Evolutionary conservation across 2,797 vertebrate genomes (phyloP), one percentile per base, ranked within the genome.

Genomic region (Hemitrygon akajei): DNA sequence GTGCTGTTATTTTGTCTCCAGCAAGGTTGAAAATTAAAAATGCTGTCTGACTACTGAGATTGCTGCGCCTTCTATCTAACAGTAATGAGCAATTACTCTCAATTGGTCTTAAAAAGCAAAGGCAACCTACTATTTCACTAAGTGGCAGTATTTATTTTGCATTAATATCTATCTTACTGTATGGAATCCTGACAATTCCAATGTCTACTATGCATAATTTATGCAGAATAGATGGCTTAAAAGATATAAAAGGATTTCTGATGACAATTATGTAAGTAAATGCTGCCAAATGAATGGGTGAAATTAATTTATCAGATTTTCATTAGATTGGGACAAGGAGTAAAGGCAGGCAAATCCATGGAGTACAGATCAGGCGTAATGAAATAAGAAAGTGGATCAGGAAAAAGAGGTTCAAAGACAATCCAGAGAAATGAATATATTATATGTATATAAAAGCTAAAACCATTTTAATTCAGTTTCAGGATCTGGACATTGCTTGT

Each of bases 241-340:
- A 63, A 69, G 16, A n/a, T 69, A 37, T 69, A 69, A 89, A 22
- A 69, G 11, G n/a, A 89, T 66, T 89, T 89, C 60, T 89, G 60
- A 7, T 9, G 18, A 34, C 63, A 34, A 87, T 89, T 69, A 37
- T 34, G 34, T 69, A 25, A 89, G 66, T 69, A 69, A 89, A 37
- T 37, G 20, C 63, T 69, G 11, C 18, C 7, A 37, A 37, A 20
- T 37, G 86, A 89, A 89, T 37, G 9, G n/a, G 16, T 22, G 18
- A 89, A 89, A 89, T 37, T 89, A 69, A 89, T 89, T 89, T 69
- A 60, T 69, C 20, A 37, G 34, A 89, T 89, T 89, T 89, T 37
- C 66, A 20, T 89, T 69, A 37, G n/a, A 66, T 69, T 10, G 66
- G 30, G 47, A 87, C 60, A 63, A 60, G 27, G 27, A 60, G 7